Conservation (phyloP, 2,888 invertebrate species). For the Drosophila sordidula region DNA sequence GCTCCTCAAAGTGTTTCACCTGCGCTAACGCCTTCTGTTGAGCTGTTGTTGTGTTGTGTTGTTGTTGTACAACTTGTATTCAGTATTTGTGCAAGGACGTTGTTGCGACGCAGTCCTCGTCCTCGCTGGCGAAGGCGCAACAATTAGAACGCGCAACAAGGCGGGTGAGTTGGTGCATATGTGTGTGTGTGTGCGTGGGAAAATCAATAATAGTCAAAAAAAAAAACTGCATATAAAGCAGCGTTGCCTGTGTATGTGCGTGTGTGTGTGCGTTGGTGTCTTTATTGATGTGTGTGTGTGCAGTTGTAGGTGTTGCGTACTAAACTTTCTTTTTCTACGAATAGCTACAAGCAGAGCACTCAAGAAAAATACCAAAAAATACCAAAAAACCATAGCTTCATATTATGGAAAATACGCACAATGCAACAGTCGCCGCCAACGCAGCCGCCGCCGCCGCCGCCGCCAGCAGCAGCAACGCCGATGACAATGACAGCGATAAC, state of each 20-base stretch:
- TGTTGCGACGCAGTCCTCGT: conserved; percentile 42
- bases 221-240: conserved; percentile 50
- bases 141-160: conserved; percentile 73
- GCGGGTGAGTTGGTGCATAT: conserved; percentile 37
- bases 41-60: conserved; percentile 6
- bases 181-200: conserved; percentile 46
- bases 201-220: conserved; percentile 68
- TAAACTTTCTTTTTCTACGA: conserved; percentile 79
- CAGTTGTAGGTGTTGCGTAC: conserved; percentile 53
- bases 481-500: conserved; percentile 85
- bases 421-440: conserved; percentile 33
- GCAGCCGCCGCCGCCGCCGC: conserved; percentile 9
- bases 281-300: conserved; percentile 20
- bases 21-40: conserved; percentile 1
- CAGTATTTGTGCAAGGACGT: conserved; percentile 53
- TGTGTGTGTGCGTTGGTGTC: conserved; percentile 5
- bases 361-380: conserved; percentile 52
- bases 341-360: conserved; percentile 30
- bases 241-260: conserved; percentile 23
- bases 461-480: conserved; percentile 35
- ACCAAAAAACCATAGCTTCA: conserved; percentile 35
- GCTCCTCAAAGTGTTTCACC: not conserved
- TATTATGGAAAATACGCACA: conserved; percentile 75
- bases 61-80: conserved; percentile 36
- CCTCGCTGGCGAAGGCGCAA: conserved; percentile 68